These are phyloP conservation scores for Hirtodrosophila histrioides DNA, from an alignment of 2,888 invertebrate genomes.

Conservation along the genomic window DNA sequence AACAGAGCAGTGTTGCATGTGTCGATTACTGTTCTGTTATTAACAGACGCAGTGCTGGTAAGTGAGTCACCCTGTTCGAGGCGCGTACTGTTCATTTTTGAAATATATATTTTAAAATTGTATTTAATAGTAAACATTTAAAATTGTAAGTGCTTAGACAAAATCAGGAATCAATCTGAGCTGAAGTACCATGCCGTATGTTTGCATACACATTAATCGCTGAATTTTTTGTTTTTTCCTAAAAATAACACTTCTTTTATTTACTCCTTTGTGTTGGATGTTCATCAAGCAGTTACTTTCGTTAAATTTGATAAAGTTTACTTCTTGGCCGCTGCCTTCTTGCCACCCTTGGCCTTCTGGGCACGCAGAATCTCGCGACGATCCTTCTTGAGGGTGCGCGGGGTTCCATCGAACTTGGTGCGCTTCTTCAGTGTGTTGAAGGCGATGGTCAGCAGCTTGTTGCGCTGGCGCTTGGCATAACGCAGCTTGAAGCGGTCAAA, in stretches of 20 bases:
- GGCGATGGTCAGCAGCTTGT: constrained; percentile 91
- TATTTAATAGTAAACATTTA: no score
- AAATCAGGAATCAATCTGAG: no score
- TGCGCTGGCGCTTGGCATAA: constrained; percentile 93
- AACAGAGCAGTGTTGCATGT: no score
- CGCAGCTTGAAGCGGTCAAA: constrained; percentile 98
- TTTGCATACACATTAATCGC: no score
- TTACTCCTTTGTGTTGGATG: constrained; percentile 66
- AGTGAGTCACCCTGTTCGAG: no score
- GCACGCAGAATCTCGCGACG: constrained; percentile 83
- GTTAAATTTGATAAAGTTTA: constrained; percentile 64
- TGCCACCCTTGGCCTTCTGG: constrained; percentile 84
- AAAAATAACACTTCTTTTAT: constrained; percentile 81
- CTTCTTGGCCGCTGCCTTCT: constrained; percentile 85
- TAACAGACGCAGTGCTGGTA: no score
- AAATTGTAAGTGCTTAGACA: no score
- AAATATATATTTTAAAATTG: no score
- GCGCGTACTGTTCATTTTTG: no score
- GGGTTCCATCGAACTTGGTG: constrained; percentile 87
- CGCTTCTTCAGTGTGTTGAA: constrained; percentile 90
- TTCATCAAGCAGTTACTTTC: constrained; percentile 80
- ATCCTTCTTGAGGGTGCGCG: constrained; percentile 83
- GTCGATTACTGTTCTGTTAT: no score
- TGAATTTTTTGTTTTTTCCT: constrained; percentile 66
- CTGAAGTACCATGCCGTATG: no score